Conservation (phyloP, 2,797 vertebrate genomes). For the Coccyzus lansbergi region DNA sequence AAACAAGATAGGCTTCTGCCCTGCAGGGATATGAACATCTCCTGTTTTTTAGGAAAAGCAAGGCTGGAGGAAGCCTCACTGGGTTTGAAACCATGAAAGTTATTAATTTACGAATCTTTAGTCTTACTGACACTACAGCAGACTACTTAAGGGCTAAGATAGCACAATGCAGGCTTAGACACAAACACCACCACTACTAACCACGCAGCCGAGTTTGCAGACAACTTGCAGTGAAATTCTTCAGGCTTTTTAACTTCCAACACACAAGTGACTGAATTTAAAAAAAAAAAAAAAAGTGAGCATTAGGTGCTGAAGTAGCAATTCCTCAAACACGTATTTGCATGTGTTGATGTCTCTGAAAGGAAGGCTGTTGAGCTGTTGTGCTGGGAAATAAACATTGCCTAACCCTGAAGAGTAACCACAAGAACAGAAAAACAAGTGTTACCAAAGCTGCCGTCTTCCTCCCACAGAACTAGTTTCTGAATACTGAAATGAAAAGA, state of each 20-base stretch:
- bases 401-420: slow-evolving; percentile 80
- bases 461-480: background rate
- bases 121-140: background rate
- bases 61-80: background rate
- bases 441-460: slow-evolving; percentile 37
- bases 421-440: slow-evolving; percentile 77
- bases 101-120: background rate
- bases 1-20: slow-evolving; percentile 19
- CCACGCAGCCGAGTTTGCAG: background rate
- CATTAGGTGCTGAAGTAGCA: background rate
- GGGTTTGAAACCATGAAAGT: background rate
- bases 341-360: slow-evolving; percentile 40
- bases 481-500: background rate
- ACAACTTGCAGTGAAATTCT: background rate
- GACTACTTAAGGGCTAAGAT: background rate
- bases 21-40: background rate
- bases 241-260: background rate
- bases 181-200: background rate
- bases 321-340: slow-evolving; percentile 44
- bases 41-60: background rate
- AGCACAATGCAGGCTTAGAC: background rate
- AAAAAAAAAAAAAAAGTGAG: background rate
- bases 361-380: slow-evolving; percentile 58
- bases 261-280: background rate
- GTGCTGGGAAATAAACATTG: slow-evolving; percentile 82